A percentile compares a stretch with the other conserved stretches of the same genome.
phyloP scores from a whole-genome alignment of 1,140 invertebrate genomes.

The Habropoda laboriosa region DNA sequence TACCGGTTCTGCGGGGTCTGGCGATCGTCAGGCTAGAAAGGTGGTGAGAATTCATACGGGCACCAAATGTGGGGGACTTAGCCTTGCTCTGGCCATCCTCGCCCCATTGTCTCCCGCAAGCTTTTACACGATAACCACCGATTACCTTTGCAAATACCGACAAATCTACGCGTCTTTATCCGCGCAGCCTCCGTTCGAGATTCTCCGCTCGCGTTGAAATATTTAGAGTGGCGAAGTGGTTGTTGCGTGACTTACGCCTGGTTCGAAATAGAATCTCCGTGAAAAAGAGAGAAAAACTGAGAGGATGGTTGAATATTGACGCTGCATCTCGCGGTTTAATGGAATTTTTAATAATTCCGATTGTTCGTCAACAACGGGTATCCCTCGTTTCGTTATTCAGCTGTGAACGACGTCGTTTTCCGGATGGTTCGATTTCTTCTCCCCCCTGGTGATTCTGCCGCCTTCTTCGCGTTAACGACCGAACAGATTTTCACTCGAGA shows the following conservation, averaged over 20 bases:
- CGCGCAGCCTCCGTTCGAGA: neutral
- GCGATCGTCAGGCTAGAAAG: too few species aligned
- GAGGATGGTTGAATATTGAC: neutral
- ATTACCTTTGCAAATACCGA: neutral
- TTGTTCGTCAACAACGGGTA: neutral
- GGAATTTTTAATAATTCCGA: conserved; percentile 1
- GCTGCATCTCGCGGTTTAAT: neutral
- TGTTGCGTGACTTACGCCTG: neutral
- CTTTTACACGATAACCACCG: conserved; percentile 1
- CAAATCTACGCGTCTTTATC: neutral
- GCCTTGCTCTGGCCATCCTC: too few species aligned
- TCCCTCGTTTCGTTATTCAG: neutral
- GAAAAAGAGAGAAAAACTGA: neutral
- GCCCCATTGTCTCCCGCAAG: too few species aligned
- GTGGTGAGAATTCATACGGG: too few species aligned
- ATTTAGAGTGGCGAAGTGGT: too few species aligned
- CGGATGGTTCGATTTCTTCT: neutral
- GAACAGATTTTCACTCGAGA: neutral
- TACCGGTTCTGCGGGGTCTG: too few species aligned
- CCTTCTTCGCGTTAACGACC: neutral
- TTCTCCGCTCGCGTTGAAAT: neutral
- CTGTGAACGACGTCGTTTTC: neutral
- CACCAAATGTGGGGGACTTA: too few species aligned
- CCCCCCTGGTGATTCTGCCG: too few species aligned
- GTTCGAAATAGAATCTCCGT: neutral